Conservation (phyloP, 2,797 vertebrate genomes). For the Esox lucius region DNA sequence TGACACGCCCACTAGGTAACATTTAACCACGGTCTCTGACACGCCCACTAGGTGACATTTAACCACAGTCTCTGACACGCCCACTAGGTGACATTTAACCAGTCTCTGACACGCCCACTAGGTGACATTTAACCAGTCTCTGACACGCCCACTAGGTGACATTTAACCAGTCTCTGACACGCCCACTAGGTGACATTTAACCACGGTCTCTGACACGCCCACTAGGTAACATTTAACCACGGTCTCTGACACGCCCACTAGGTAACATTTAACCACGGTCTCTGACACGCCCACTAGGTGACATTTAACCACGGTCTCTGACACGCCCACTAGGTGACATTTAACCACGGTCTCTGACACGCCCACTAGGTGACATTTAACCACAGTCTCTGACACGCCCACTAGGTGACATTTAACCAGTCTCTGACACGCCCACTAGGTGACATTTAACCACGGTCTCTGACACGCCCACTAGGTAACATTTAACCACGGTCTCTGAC, state of each 20-base stretch:
- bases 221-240: not conserved
- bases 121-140: not conserved
- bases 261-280: constrained; percentile 68
- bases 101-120: not conserved
- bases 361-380: not conserved
- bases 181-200: not conserved
- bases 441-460: constrained; percentile 50
- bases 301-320: not conserved
- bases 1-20: not conserved
- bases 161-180: not conserved
- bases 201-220: not conserved
- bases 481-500: no score
- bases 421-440: constrained; percentile 91
- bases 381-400: not conserved
- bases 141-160: no score
- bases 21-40: not conserved
- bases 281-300: not conserved
- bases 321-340: no score
- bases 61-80: constrained; percentile 82
- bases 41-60: not conserved
- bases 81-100: constrained; percentile 84
- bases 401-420: not conserved
- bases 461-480: not conserved
- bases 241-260: constrained; percentile 89
- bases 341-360: not conserved